A percentile compares a stretch with the other conserved stretches of the same genome.
These are phyloP conservation scores for Parotia lawesii DNA, from an alignment of 2,113 vertebrate genomes.

Conservation along the genomic window DNA sequence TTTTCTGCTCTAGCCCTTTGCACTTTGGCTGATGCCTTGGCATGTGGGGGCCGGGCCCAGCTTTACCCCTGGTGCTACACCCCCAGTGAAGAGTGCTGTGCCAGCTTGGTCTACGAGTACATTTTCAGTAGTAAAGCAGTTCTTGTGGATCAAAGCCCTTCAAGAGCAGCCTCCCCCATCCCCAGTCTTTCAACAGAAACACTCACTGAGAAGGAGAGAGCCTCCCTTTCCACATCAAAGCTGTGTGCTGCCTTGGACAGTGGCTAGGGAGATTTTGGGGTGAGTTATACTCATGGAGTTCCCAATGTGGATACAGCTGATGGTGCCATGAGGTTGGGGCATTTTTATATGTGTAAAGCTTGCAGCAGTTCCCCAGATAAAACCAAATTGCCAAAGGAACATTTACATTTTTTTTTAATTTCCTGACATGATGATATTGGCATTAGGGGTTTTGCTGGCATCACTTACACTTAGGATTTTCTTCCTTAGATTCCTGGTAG, in stretches of 20 bases:
- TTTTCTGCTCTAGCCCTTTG: background rate
- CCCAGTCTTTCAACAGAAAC: accelerated
- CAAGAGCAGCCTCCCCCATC: background rate
- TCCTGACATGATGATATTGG: background rate
- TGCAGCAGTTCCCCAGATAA: background rate
- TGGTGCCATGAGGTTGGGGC: background rate
- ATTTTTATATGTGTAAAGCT: background rate
- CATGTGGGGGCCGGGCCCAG: accelerated
- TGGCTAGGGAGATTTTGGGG: background rate
- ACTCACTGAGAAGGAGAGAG: background rate
- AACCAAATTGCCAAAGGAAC: background rate
- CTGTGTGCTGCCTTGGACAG: background rate
- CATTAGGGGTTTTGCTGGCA: background rate
- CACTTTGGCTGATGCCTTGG: background rate
- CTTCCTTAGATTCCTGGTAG: background rate
- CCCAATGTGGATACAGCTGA: background rate
- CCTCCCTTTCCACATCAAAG: background rate
- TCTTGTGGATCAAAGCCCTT: background rate
- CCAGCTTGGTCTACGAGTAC: background rate
- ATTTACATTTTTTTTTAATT: background rate
- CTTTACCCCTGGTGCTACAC: background rate
- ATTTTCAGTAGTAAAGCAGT: background rate
- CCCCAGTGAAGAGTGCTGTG: background rate
- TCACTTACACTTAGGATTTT: background rate
- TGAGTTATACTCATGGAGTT: background rate